Evolutionary conservation across 2,797 vertebrate genomes (phyloP).

Genomic region (Helarctos malayanus): DNA sequence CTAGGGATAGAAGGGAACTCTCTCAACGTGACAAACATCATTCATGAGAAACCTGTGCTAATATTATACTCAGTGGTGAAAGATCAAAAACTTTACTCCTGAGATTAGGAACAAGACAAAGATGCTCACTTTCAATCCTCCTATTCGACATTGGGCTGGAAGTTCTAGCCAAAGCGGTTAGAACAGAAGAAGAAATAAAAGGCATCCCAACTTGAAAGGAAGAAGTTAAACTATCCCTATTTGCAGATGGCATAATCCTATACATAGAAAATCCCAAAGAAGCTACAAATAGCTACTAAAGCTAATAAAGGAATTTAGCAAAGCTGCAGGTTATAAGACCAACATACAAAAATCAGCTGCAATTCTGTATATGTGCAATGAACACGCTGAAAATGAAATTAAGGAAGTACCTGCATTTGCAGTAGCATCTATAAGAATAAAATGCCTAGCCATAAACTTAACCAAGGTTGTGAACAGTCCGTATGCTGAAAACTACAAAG

Average conservation of each 20-base stretch:
- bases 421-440: neutral
- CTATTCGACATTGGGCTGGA: too few species aligned
- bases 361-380: neutral
- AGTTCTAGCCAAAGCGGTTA: neutral
- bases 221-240: neutral
- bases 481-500: neutral
- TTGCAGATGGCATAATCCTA: neutral
- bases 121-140: neutral
- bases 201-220: neutral
- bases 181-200: neutral
- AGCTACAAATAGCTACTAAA: neutral
- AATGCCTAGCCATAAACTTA: neutral
- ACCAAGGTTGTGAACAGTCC: neutral
- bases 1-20: neutral
- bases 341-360: neutral
- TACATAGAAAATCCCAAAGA: neutral
- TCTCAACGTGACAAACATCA: neutral
- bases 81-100: neutral
- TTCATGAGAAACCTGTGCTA: neutral
- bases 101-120: neutral
- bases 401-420: neutral
- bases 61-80: neutral
- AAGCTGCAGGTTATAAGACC: neutral
- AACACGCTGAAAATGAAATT: neutral
- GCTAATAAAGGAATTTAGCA: neutral